Conservation (phyloP, 2,113 vertebrate species). For the Mesoclemmys tuberculata region DNA sequence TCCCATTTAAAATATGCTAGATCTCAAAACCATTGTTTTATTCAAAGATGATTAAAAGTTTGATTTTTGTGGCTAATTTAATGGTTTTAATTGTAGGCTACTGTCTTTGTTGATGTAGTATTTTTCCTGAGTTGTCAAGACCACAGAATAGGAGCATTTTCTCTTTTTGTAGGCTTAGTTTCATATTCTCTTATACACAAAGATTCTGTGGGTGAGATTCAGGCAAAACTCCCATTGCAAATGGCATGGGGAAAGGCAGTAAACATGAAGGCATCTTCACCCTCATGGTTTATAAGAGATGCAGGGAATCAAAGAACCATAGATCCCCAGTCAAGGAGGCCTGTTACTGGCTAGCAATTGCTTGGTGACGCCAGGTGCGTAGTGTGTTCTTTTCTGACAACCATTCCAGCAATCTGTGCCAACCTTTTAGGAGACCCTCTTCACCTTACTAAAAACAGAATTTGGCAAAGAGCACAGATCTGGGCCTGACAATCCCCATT, state of each 20-base stretch:
- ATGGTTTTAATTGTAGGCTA: conserved; percentile 1
- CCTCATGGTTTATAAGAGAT: neutral
- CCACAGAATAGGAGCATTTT: conserved; percentile 26
- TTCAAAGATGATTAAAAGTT: conserved; percentile 65
- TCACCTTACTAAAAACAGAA: neutral
- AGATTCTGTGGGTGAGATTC: neutral
- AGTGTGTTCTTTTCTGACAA: neutral
- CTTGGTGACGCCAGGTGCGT: neutral
- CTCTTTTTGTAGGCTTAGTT: neutral
- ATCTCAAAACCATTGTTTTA: conserved; percentile 61
- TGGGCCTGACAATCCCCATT: neutral
- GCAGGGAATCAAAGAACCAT: neutral
- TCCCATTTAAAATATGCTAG: conserved; percentile 73
- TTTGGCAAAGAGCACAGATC: neutral
- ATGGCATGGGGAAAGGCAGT: neutral
- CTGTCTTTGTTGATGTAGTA: conserved; percentile 38
- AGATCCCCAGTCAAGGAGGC: neutral
- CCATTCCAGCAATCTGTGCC: neutral
- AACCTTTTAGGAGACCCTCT: neutral
- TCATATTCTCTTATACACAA: conserved; percentile 31
- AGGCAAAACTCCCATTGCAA: neutral
- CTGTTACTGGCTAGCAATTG: no score
- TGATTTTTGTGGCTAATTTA: conserved; percentile 16
- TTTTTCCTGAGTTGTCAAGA: conserved; percentile 67
- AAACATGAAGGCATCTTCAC: neutral